Conservation (phyloP, 2,797 vertebrate species). For the Hypotaenidia okinawae region DNA sequence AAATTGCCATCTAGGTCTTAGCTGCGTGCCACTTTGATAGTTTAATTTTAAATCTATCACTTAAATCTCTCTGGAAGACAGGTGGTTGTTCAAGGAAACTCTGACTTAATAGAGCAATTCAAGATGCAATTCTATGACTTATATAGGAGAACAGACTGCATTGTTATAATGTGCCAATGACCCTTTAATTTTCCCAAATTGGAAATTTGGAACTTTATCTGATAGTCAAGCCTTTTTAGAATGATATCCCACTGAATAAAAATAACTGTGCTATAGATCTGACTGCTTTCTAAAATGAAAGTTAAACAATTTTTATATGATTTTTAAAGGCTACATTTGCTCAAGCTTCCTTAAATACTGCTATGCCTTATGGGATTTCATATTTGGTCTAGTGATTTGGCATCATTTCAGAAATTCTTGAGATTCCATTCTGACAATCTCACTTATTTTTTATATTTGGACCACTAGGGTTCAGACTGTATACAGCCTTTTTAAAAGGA, state of each 20-base stretch:
- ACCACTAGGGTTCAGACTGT: not conserved
- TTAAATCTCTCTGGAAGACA: conserved; percentile 21
- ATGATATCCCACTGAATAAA: not conserved
- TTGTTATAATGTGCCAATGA: not conserved
- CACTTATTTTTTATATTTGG: not conserved
- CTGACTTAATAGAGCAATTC: not conserved
- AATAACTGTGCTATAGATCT: not conserved
- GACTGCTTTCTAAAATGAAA: not conserved
- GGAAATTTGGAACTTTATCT: not conserved
- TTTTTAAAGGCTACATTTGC: not conserved
- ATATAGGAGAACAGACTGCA: not conserved
- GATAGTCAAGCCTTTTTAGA: not conserved
- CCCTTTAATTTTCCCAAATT: not conserved
- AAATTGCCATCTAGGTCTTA: conserved; percentile 13
- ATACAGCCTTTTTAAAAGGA: not conserved
- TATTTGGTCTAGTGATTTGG: not conserved
- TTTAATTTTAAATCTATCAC: conserved; percentile 24
- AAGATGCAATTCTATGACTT: not conserved
- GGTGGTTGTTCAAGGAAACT: conserved; percentile 17
- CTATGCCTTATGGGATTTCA: not conserved
- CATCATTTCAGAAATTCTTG: not conserved
- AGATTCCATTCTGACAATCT: not conserved
- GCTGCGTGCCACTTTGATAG: not conserved
- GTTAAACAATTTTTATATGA: not conserved
- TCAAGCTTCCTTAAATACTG: not conserved